phyloP scores from a whole-genome alignment of 2,797 vertebrate species.

The Melanotaenia pygmaea region DNA sequence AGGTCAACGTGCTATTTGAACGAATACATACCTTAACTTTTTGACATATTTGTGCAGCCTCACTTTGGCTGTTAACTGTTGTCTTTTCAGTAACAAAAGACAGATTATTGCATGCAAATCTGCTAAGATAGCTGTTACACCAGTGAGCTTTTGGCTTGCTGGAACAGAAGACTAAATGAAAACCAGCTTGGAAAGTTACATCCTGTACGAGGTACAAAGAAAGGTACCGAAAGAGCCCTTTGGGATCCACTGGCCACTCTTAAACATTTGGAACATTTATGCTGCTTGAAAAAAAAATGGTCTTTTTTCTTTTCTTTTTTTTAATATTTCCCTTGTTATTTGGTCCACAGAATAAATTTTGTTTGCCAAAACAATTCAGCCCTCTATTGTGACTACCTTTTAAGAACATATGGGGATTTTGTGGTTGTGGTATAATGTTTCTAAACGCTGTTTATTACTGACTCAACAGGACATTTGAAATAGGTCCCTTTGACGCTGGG shows the following conservation, averaged over 20 bases:
- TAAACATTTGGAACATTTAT: slow-evolving; percentile 80
- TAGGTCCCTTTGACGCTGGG: slow-evolving; percentile 40
- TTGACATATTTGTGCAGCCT: slow-evolving; percentile 56
- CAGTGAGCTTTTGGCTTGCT: slow-evolving; percentile 36
- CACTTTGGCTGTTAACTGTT: slow-evolving; percentile 42
- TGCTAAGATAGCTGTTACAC: not conserved
- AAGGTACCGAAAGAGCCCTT: slow-evolving; percentile 68
- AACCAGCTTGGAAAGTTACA: slow-evolving; percentile 77
- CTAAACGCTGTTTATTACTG: slow-evolving; percentile 69
- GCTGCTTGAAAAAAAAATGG: slow-evolving; percentile 72
- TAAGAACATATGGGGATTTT: slow-evolving; percentile 71
- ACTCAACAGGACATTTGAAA: slow-evolving; percentile 63
- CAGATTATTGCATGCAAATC: slow-evolving; percentile 28
- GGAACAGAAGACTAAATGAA: slow-evolving; percentile 67
- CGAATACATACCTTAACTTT: slow-evolving; percentile 52
- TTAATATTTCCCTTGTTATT: slow-evolving; percentile 75
- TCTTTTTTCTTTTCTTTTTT: slow-evolving; percentile 45
- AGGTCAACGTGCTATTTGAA: slow-evolving; percentile 60
- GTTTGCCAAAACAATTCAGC: slow-evolving; percentile 73
- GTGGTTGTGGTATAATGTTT: slow-evolving; percentile 71
- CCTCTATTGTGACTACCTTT: slow-evolving; percentile 69
- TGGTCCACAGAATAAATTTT: slow-evolving; percentile 69
- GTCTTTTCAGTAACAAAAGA: slow-evolving; percentile 5
- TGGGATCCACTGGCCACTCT: slow-evolving; percentile 71
- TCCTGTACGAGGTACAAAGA: slow-evolving; percentile 78